These are phyloP conservation scores for Cotesia vestalis DNA, from an alignment of 1,140 invertebrate genomes.

Conservation along the genomic window DNA sequence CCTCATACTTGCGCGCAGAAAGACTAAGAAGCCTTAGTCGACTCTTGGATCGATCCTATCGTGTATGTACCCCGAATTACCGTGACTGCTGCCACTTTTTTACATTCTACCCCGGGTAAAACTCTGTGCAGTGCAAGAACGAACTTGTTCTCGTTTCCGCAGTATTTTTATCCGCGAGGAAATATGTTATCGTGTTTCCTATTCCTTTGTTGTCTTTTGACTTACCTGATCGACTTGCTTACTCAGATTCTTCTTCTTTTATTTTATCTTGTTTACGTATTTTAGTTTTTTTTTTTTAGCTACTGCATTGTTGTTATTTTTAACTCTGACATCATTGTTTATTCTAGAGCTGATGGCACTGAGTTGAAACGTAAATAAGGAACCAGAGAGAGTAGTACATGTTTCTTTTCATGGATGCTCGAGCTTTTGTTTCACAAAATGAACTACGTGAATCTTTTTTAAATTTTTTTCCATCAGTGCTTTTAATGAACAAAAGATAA, in stretches of 20 bases:
- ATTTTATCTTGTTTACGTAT: background rate
- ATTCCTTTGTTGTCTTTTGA: slow-evolving; percentile 3
- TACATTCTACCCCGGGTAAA: background rate
- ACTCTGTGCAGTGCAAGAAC: background rate
- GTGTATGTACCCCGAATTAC: slow-evolving; percentile 31
- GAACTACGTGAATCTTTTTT: slow-evolving; percentile 6
- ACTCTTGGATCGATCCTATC: slow-evolving; percentile 33
- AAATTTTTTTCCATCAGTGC: background rate
- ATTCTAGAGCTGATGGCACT: slow-evolving; percentile 10
- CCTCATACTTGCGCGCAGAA: background rate
- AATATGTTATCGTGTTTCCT: slow-evolving; percentile 2
- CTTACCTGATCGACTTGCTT: slow-evolving; percentile 14
- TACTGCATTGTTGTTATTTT: background rate
- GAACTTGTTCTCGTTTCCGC: background rate
- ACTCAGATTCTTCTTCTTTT: background rate
- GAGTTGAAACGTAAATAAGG: slow-evolving; percentile 8
- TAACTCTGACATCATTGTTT: slow-evolving; percentile 7
- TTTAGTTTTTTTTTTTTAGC: background rate
- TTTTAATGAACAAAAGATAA: background rate
- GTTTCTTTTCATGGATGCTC: slow-evolving; percentile 10
- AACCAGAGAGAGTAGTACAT: background rate
- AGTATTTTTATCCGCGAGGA: background rate
- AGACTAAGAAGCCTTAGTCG: background rate
- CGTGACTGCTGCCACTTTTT: background rate
- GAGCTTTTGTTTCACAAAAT: slow-evolving; percentile 7